Conservation (phyloP, 2,113 vertebrate genomes). For the Dipodomys merriami region DNA sequence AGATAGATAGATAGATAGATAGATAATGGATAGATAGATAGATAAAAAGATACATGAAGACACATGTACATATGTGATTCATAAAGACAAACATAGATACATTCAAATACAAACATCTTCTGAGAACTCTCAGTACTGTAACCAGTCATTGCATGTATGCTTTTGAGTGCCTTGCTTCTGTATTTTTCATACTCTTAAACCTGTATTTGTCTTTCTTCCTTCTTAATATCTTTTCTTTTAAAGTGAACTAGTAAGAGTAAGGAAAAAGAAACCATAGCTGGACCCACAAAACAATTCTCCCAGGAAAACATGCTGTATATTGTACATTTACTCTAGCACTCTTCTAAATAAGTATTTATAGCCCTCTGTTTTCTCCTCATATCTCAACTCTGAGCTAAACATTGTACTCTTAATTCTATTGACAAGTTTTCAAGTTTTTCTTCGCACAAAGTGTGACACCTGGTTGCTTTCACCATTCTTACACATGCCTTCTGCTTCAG, state of each 20-base stretch:
- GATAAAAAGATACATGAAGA: neutral
- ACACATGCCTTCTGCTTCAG: neutral
- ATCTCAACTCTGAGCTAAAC: neutral
- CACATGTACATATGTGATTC: too few species aligned
- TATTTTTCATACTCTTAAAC: neutral
- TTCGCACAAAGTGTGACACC: neutral
- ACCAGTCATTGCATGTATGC: neutral
- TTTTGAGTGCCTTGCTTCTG: neutral
- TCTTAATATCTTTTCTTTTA: neutral
- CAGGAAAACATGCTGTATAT: neutral
- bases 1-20: too few species aligned
- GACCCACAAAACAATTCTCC: neutral
- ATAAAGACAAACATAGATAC: too few species aligned
- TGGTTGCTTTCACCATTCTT: neutral
- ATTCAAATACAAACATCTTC: neutral
- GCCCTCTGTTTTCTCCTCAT: neutral
- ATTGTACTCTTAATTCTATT: neutral
- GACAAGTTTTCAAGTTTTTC: neutral
- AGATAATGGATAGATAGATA: too few species aligned
- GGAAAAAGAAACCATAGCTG: neutral
- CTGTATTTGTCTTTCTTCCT: neutral
- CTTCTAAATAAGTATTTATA: slow-evolving; percentile 4
- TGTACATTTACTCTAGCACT: neutral
- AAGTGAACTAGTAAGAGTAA: neutral
- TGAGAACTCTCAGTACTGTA: neutral